phyloP scores from a whole-genome alignment of 2,113 vertebrate species.

The Psammodynastes pulverulentus region DNA sequence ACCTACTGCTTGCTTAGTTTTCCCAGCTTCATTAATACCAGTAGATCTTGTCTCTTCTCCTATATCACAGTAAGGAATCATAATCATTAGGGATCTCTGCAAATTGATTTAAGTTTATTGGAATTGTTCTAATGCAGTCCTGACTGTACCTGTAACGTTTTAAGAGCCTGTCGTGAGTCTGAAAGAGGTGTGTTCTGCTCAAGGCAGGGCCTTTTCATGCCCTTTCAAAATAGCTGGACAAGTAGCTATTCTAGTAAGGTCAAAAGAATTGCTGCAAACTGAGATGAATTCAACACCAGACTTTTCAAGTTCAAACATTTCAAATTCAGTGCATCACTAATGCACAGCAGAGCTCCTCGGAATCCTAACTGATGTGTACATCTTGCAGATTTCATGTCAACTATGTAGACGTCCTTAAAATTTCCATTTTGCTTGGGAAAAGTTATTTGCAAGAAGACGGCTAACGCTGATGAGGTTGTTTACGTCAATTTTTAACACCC shows the following conservation, averaged over 20 bases:
- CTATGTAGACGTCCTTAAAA: background rate
- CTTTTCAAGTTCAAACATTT: background rate
- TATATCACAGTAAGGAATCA: background rate
- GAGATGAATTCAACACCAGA: background rate
- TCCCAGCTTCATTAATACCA: background rate
- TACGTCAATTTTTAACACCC: constrained; percentile 44
- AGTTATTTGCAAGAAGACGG: background rate
- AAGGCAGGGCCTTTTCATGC: background rate
- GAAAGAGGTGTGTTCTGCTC: background rate
- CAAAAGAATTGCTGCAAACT: background rate
- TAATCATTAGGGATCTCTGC: background rate
- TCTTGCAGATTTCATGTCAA: background rate
- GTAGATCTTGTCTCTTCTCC: background rate
- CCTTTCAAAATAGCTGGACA: background rate
- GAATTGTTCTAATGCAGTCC: background rate
- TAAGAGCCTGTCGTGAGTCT: background rate
- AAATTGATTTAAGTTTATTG: background rate
- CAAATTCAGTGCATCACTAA: background rate
- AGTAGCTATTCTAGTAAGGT: background rate
- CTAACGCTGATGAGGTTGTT: constrained; percentile 61
- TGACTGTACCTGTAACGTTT: background rate
- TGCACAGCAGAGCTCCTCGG: background rate
- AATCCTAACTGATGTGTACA: background rate
- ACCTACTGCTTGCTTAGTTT: background rate
- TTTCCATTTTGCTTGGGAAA: background rate